Percentiles rank a stretch among this genome's conserved stretches.
These are phyloP conservation scores for Dunckerocampus dactyliophorus DNA, from an alignment of 2,113 vertebrate species.

Conservation along the genomic window DNA sequence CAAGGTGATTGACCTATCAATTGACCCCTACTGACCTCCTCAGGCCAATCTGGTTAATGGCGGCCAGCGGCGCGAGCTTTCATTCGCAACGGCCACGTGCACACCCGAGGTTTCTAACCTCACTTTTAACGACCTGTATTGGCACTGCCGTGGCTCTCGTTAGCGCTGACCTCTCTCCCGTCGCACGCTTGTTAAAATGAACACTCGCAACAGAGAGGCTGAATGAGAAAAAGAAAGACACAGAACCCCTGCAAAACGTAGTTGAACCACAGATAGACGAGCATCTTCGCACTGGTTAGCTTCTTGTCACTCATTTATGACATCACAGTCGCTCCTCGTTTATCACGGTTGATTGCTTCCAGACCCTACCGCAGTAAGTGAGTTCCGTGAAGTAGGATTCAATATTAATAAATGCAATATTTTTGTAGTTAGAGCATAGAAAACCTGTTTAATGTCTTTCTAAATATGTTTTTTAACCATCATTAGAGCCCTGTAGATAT, in stretches of 20 bases:
- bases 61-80: conserved; percentile 34
- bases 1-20: conserved; percentile 71
- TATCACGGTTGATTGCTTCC: conserved; percentile 59
- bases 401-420: no score
- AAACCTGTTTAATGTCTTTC: no score
- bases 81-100: conserved; percentile 12
- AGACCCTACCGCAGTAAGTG: conserved; percentile 70
- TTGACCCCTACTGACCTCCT: conserved; percentile 69
- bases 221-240: background rate
- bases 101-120: conserved; percentile 60
- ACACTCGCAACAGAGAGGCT: conserved; percentile 9
- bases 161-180: conserved; percentile 59
- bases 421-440: no score
- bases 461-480: no score
- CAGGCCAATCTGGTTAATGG: conserved; percentile 77
- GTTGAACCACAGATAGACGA: background rate
- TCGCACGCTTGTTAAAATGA: conserved; percentile 49
- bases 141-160: conserved; percentile 37
- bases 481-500: no score
- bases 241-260: background rate
- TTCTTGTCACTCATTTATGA: background rate
- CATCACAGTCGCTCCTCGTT: no score
- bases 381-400: no score
- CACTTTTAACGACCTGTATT: conserved; percentile 53
- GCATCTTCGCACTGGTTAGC: no score